Evolutionary conservation across 1,140 invertebrate genomes (phyloP).

Genomic region (Drosophila bifasciata): DNA sequence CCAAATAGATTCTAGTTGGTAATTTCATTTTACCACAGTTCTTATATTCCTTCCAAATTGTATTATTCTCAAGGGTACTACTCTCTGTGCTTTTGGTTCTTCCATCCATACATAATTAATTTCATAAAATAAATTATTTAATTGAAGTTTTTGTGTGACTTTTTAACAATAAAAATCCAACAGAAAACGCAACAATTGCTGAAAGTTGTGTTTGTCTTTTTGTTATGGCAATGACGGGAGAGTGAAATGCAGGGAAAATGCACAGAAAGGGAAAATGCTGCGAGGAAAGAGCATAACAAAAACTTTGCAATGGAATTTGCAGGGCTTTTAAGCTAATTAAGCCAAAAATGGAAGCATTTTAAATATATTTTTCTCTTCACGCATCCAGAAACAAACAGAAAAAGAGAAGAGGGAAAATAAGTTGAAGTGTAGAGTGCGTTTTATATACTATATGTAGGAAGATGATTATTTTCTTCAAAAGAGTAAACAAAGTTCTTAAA

Average conservation of each 20-base stretch:
- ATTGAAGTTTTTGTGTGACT: slow-evolving; percentile 60
- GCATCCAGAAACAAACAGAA: no score
- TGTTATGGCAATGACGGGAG: neutral
- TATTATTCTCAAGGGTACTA: neutral
- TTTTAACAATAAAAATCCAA: slow-evolving; percentile 26
- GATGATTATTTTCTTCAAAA: no score
- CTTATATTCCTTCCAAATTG: no score
- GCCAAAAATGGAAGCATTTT: slow-evolving; percentile 26
- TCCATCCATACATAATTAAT: slow-evolving; percentile 55
- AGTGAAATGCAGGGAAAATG: neutral
- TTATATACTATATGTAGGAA: no score
- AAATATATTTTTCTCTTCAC: slow-evolving; percentile 15
- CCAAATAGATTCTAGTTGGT: no score
- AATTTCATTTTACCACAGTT: no score
- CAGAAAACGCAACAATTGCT: slow-evolving; percentile 10
- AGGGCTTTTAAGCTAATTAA: slow-evolving; percentile 61
- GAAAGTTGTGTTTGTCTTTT: slow-evolving; percentile 38
- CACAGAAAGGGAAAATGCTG: neutral
- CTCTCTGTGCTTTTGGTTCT: slow-evolving; percentile 19
- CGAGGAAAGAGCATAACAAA: neutral
- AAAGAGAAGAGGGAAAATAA: no score
- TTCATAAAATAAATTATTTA: slow-evolving; percentile 64
- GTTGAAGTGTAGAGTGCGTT: no score
- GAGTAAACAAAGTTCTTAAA: no score
- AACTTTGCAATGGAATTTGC: slow-evolving; percentile 1